Evolutionary conservation across 2,113 vertebrate genomes (phyloP).

Genomic region (Podocnemis expansa): DNA sequence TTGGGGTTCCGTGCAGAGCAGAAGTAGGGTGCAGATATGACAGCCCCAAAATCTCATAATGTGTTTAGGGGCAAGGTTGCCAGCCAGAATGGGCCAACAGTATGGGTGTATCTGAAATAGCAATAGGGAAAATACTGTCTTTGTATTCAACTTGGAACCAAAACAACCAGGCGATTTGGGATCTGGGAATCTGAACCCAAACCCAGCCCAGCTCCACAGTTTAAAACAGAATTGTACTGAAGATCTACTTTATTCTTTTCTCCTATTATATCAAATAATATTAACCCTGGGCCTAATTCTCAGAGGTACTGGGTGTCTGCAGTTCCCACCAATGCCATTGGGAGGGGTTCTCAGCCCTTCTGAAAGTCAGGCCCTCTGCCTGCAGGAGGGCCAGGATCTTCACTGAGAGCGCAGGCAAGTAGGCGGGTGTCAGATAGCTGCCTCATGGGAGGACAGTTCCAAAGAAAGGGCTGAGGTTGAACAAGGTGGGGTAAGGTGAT

Average conservation of each 20-base stretch:
- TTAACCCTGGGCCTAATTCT: background rate
- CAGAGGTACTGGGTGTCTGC: background rate
- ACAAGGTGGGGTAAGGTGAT: background rate
- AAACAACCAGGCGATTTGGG: background rate
- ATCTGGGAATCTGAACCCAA: background rate
- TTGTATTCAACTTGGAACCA: background rate
- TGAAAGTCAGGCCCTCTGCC: fast-evolving
- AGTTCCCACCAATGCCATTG: background rate
- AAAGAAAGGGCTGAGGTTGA: background rate
- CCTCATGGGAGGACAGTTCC: background rate
- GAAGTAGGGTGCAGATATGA: background rate
- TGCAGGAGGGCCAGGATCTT: background rate
- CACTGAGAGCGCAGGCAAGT: background rate
- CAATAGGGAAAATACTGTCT: background rate
- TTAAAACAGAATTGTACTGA: background rate
- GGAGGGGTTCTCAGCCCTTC: background rate
- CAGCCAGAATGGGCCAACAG: background rate
- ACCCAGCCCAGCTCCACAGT: background rate
- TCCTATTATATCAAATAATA: background rate
- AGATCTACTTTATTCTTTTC: background rate
- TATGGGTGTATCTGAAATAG: background rate
- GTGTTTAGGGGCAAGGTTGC: background rate
- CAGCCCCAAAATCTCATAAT: background rate
- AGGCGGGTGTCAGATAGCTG: background rate
- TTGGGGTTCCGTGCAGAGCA: background rate